A percentile compares a stretch with the other conserved stretches of the same genome.
Evolutionary conservation across 2,888 invertebrate species (phyloP).

Genomic region (Tenthredo livida): DNA sequence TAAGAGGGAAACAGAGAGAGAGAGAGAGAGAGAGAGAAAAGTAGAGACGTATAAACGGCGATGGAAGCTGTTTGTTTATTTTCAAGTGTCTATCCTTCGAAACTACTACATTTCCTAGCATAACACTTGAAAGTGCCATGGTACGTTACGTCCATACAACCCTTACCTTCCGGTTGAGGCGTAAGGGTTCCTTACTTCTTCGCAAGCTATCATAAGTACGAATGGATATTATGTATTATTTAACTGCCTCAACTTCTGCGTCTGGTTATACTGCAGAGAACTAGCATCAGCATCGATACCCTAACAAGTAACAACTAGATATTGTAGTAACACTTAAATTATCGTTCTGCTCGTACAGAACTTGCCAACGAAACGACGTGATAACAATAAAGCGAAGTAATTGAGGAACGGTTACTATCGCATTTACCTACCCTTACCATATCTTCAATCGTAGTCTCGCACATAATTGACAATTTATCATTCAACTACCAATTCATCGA

Average conservation of each 20-base stretch:
- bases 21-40: not conserved
- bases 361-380: slow-evolving; percentile 34
- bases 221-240: slow-evolving; percentile 33
- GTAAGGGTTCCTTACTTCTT: not conserved
- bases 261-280: not conserved
- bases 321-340: slow-evolving; percentile 8
- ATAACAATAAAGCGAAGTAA: slow-evolving; percentile 33
- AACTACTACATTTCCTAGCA: slow-evolving; percentile 52
- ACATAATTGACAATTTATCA: not conserved
- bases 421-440: not conserved
- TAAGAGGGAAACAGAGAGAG: slow-evolving; percentile 5
- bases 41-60: slow-evolving; percentile 14
- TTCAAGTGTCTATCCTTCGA: slow-evolving; percentile 53
- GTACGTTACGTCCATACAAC: slow-evolving; percentile 36
- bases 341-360: not conserved
- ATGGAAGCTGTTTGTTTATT: slow-evolving; percentile 55
- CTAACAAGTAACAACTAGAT: not conserved
- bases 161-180: slow-evolving; percentile 25
- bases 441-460: no score
- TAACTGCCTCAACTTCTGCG: slow-evolving; percentile 18
- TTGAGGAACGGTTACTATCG: not conserved
- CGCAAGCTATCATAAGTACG: not conserved
- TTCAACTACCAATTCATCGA: not conserved
- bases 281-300: not conserved
- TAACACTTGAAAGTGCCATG: slow-evolving; percentile 41